These are phyloP conservation scores for Aphrocallistes beatrix DNA, from an alignment of 37 sponge, comb jelly and placozoan genomes.

Conservation along the genomic window DNA sequence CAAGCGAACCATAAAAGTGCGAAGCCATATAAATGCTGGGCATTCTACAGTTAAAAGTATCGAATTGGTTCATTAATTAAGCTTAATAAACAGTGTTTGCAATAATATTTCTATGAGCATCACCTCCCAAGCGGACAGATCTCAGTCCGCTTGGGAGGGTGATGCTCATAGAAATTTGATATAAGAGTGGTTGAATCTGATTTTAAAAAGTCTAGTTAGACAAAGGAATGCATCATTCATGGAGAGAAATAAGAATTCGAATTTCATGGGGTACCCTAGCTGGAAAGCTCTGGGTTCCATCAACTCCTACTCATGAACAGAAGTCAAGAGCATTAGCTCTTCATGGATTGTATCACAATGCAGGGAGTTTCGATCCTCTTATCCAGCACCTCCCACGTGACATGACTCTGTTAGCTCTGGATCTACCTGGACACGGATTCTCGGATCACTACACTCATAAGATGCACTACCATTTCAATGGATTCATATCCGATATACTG, in stretches of 20 bases:
- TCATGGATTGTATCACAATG: background rate
- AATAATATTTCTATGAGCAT: no score
- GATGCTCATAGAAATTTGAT: no score
- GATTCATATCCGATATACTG: background rate
- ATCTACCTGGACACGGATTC: conserved; percentile 8
- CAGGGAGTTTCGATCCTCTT: background rate
- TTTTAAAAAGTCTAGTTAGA: no score
- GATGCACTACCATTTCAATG: background rate
- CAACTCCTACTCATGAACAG: background rate
- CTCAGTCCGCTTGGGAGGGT: no score
- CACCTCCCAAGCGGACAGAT: no score
- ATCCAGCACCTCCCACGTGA: background rate
- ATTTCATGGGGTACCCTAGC: background rate
- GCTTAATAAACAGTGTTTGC: no score
- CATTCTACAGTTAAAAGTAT: no score
- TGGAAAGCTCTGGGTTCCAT: background rate
- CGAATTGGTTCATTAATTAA: no score
- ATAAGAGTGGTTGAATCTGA: no score
- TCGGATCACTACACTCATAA: background rate
- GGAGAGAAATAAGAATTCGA: background rate
- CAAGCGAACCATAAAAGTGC: no score
- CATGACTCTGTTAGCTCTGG: background rate
- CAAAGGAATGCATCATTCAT: background rate
- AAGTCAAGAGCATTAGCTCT: background rate
- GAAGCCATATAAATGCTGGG: no score